Evolutionary conservation across 2,113 vertebrate genomes (phyloP).

Genomic region (Tapirus terrestris): DNA sequence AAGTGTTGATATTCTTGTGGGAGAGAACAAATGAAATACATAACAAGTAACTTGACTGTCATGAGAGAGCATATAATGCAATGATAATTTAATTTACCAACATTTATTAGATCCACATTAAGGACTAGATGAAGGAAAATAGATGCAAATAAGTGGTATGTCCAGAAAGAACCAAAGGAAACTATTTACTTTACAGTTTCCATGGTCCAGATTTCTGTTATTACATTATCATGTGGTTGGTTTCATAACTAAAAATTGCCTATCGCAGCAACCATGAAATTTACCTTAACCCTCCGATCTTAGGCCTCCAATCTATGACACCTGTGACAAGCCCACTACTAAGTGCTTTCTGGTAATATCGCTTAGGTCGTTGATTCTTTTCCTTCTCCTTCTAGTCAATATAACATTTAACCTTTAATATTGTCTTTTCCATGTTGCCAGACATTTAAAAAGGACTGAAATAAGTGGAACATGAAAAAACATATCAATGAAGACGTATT

Average conservation of each 20-base stretch:
- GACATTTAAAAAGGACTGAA: background rate
- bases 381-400: background rate
- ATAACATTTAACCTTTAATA: background rate
- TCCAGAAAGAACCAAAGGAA: background rate
- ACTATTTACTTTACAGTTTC: background rate
- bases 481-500: background rate
- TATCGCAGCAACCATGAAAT: background rate
- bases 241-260: background rate
- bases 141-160: background rate
- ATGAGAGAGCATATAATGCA: background rate
- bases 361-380: background rate
- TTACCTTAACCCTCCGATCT: background rate
- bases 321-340: background rate
- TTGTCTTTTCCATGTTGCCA: background rate
- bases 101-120: background rate
- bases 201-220: background rate
- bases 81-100: background rate
- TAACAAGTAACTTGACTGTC: background rate
- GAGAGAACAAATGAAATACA: background rate
- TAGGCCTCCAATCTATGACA: background rate
- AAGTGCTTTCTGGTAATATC: background rate
- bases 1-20: background rate
- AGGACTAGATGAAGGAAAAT: background rate
- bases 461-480: background rate
- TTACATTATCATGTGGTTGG: background rate